These are phyloP conservation scores for Pimephales promelas DNA, from an alignment of 2,113 vertebrate genomes.

Conservation along the genomic window DNA sequence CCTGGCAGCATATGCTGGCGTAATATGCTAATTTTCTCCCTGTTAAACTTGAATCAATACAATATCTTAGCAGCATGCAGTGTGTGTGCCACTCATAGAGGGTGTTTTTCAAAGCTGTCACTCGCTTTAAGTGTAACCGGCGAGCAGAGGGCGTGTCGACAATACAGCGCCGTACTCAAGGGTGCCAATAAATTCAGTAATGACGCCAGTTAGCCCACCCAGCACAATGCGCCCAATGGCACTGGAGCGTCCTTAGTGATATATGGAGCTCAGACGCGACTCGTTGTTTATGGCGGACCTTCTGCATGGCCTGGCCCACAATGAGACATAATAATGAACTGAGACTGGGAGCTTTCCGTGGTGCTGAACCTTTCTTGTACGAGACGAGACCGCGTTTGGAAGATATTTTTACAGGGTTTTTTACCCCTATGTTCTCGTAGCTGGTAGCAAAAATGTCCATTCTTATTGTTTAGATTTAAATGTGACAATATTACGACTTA, in stretches of 20 bases:
- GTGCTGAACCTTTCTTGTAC: conserved; percentile 33
- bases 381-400: not conserved
- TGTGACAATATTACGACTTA: no score
- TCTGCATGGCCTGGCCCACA: not conserved
- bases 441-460: not conserved
- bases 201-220: conserved; percentile 53
- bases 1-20: conserved; percentile 11
- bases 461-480: not conserved
- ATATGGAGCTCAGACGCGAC: conserved; percentile 28
- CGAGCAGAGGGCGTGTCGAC: conserved; percentile 46
- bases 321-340: not conserved
- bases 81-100: not conserved
- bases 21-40: not conserved
- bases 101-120: conserved; percentile 25
- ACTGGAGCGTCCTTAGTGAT: conserved; percentile 30
- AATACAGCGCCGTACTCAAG: conserved; percentile 37
- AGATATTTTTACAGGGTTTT: not conserved
- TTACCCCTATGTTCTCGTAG: not conserved
- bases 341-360: conserved; percentile 41
- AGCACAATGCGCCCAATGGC: conserved; percentile 37
- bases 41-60: conserved; percentile 19
- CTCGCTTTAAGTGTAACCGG: conserved; percentile 16
- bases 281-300: conserved; percentile 33
- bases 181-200: conserved; percentile 50
- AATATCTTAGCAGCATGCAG: not conserved